Conservation (phyloP, 2,113 vertebrate species). For the Brachyhypopomus occidentalis region DNA sequence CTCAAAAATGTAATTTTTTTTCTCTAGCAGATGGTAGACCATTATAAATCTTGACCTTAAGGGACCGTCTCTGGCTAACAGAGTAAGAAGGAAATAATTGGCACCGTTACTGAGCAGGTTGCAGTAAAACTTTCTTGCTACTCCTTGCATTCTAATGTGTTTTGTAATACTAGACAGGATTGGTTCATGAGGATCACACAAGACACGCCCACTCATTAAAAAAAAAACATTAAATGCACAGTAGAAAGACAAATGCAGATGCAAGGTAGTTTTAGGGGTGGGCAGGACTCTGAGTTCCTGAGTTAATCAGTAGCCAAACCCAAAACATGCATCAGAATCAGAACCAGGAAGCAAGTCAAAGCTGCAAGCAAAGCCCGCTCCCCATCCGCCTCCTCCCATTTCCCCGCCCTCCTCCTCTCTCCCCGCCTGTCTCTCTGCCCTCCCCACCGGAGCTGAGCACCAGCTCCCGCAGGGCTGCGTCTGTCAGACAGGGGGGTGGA, state of each 20-base stretch:
- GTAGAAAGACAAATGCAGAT: too few species aligned
- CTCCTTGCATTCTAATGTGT: too few species aligned
- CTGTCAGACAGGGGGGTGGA: constrained; percentile 63
- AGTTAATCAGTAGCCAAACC: constrained; percentile 72
- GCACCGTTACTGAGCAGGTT: too few species aligned
- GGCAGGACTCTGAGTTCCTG: constrained; percentile 67
- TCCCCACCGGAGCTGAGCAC: constrained; percentile 54
- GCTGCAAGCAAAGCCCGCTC: constrained; percentile 22
- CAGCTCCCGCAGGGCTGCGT: constrained; percentile 69
- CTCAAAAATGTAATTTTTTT: too few species aligned
- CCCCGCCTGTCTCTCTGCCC: constrained; percentile 58
- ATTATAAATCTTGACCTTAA: too few species aligned
- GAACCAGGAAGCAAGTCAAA: constrained; percentile 54
- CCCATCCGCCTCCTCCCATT: constrained; percentile 55
- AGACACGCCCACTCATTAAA: too few species aligned
- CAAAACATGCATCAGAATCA: constrained; percentile 65
- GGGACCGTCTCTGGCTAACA: too few species aligned
- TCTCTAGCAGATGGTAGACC: too few species aligned
- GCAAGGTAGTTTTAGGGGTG: constrained; percentile 49
- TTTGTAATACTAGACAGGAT: background rate
- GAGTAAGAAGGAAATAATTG: too few species aligned
- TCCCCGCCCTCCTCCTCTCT: constrained; percentile 51
- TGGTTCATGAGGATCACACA: background rate
- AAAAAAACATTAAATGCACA: too few species aligned
- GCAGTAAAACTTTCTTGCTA: too few species aligned